phyloP scores from a whole-genome alignment of 2,113 vertebrate genomes.

The Apaloderma vittatum region DNA sequence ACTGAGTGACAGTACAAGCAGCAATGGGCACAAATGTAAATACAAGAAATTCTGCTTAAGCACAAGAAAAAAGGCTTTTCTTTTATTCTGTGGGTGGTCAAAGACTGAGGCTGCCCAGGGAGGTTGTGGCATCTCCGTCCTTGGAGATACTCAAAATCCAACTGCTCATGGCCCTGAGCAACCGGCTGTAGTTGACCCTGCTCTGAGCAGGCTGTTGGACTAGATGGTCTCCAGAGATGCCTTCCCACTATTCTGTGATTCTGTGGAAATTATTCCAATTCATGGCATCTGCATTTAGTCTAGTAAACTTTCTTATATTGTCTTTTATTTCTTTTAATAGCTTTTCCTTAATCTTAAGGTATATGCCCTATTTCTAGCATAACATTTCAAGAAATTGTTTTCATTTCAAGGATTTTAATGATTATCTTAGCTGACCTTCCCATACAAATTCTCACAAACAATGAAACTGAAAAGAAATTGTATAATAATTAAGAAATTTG shows the following conservation, averaged over 20 bases:
- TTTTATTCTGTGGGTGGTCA: neutral
- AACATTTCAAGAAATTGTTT: neutral
- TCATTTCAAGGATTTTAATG: neutral
- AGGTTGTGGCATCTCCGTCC: neutral
- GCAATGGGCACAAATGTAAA: neutral
- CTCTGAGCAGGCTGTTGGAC: neutral
- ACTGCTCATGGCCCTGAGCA: neutral
- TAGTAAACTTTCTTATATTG: neutral
- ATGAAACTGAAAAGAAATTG: neutral
- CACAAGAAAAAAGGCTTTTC: neutral
- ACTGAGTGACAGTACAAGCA: neutral
- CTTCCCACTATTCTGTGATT: neutral
- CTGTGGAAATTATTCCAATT: neutral
- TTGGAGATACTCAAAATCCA: neutral
- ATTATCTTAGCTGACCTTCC: neutral
- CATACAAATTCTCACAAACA: neutral
- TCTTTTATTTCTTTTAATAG: neutral
- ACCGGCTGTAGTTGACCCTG: neutral
- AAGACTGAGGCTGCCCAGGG: neutral
- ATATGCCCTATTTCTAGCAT: neutral
- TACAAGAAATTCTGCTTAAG: neutral
- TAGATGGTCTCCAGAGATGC: neutral
- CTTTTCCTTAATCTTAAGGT: neutral
- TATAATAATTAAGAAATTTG: neutral
- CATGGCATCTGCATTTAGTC: neutral